Evolutionary conservation across 92 coral and sea anemone genomes (phyloP), one percentile per base, ranked within the genome.

Genomic region (Zoanthus solanderi): DNA sequence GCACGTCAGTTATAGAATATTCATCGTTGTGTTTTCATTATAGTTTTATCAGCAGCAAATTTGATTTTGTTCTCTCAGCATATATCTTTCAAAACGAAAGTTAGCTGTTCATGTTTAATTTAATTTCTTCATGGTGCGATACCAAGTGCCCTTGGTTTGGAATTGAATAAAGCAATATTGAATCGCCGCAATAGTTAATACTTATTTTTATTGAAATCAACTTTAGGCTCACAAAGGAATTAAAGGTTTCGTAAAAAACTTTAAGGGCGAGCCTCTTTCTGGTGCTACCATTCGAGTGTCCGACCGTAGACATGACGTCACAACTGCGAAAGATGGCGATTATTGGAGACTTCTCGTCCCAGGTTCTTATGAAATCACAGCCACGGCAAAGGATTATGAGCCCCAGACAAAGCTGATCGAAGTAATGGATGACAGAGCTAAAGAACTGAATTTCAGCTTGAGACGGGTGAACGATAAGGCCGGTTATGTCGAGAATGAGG

Each of bases 321-420:
- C 94, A 31, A 78, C 99, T n/a, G 95, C 98, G 45, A 87, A 87
- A 87, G 97, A 95, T 86, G 99, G 99, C 83, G 98, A 97, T 80
- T 97, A 95, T 95, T 97, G 99, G 99, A 92, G 99, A 53, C 89
- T 97, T 61, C 96, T 97, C 47, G 99, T 97, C 16, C 99, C 99
- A 91, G 99, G 99, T 74, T 97, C 99, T 82, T 97, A 97, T 76
- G 99, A 97, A 86, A 76, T 97, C 78, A 92, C 95, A 52, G 99
- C 95, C 67, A 81, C 92, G 2, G 95, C 95, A 72, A 87, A 94
- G 67, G 97, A 95, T 3, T 97, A 72, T 84, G 96, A 93, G 34
- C 96, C 99, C 1, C 97, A 97, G 91, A 92, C 97, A 15, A 96
- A 92, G 77, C 71, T 92, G 15, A 93, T 95, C n/a, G 98, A 93